Base-by-base conservation (phyloP, 2,113 vertebrate genomes). In the Solea senegalensis region DNA sequence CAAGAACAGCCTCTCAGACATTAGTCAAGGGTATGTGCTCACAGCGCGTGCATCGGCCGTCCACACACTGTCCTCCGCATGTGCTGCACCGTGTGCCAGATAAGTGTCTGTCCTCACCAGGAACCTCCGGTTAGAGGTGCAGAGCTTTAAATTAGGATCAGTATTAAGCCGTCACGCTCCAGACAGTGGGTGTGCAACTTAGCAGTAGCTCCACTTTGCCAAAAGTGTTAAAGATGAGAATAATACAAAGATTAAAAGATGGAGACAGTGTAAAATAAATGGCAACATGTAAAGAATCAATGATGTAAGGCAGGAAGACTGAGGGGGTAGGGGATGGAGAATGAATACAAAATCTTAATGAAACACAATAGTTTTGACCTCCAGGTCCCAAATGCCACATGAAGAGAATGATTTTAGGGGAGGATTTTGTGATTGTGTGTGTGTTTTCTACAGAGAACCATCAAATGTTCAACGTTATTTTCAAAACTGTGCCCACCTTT, bases 391-490 rank as follows among this genome's bases (percentile, higher is more conserved):
- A 62, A 58, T 65, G 70, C 58, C 45, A 40, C 51, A 71, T 63
- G 62, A 54, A 66, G 57, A 64, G 7, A 72, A 39, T n/a, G 51
- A 79, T 81, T 74, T 72, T 16, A 70, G 15, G 67, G 63, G 13
- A 59, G 51, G n/a, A 74, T 55, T 56, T 46, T 14, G 46, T 72
- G 14, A 69, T 26, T 62, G 53, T 66, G n/a, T 72, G 15, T 80
- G 46, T 60, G 27, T 51, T 58, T 55, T 71, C 66, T 68, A 1
- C 7, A 61, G 72, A 69, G 62, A 69, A 45, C 48, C 14, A 44
- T 86, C 79, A 76, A 74, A 87, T 72, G 83, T 85, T 80, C 34
- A 79, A 73, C 77, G 55, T 55, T 76, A 84, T 82, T 82, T 84
- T 79, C 45, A 61, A 70, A 69, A 71, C 58, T 72, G 57, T 68